A percentile compares a stretch with the other conserved stretches of the same genome.
phyloP scores from a whole-genome alignment of 2,888 invertebrate genomes.

The Cremastobaeus sp. region DNA sequence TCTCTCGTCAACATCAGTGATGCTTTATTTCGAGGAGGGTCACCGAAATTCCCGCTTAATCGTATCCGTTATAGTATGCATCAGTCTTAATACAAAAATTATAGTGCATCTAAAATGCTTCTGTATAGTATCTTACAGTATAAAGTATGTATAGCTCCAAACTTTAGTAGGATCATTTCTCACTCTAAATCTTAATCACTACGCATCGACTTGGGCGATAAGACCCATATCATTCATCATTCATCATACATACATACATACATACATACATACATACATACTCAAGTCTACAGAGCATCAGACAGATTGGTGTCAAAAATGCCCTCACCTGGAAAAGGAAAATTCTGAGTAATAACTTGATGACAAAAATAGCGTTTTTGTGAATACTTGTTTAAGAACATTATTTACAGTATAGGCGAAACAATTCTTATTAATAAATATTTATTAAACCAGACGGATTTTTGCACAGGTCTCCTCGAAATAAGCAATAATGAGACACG shows the following conservation, averaged over 20 bases:
- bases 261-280: too few species aligned
- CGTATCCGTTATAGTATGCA: conserved; percentile 12
- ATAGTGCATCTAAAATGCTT: conserved; percentile 12
- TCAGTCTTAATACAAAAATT: conserved; percentile 46
- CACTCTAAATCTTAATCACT: not conserved
- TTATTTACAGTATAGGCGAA: conserved; percentile 3
- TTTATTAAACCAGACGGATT: not conserved
- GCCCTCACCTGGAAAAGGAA: too few species aligned
- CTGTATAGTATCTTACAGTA: conserved; percentile 11
- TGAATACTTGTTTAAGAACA: too few species aligned
- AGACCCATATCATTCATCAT: too few species aligned
- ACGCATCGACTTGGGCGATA: too few species aligned
- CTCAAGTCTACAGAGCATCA: too few species aligned
- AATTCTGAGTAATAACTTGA: too few species aligned
- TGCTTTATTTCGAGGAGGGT: conserved; percentile 33
- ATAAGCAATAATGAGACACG: conserved; percentile 11
- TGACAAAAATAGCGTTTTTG: too few species aligned
- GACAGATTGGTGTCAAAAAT: too few species aligned
- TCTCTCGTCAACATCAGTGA: conserved; percentile 10
- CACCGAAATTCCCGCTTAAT: conserved; percentile 2
- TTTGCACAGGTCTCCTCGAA: conserved; percentile 20
- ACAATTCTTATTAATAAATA: not conserved
- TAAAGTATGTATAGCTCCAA: conserved; percentile 10
- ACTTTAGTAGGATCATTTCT: conserved; percentile 5
- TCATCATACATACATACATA: too few species aligned